These are phyloP conservation scores for Ellobium chinense DNA, from an alignment of 2,888 invertebrate species.

Conservation along the genomic window DNA sequence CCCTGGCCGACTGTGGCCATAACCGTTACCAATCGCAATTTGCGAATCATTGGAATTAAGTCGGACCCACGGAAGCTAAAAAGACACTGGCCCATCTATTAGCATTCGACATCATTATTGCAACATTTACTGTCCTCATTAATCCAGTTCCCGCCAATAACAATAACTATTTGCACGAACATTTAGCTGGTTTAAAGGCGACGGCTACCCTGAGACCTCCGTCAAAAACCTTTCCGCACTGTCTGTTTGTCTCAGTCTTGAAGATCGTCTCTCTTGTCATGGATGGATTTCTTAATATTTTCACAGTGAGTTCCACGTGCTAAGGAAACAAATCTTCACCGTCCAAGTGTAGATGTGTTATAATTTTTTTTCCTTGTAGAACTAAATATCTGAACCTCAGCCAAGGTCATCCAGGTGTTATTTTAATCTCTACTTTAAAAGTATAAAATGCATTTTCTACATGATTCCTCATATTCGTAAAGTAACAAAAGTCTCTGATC, in stretches of 20 bases:
- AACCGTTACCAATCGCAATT: conserved; percentile 27
- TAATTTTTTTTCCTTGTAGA: no score
- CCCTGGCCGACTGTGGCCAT: background rate
- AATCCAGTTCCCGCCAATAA: conserved; percentile 23
- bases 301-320: no score
- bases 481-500: no score
- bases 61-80: background rate
- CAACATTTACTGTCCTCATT: conserved; percentile 27
- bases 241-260: background rate
- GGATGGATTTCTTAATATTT: no score
- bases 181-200: conserved; percentile 13
- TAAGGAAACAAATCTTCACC: no score
- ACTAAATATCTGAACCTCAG: no score
- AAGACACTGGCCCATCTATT: conserved; percentile 12
- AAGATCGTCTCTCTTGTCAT: no score
- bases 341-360: no score
- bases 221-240: background rate
- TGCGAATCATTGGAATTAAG: conserved; percentile 13
- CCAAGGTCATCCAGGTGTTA: no score
- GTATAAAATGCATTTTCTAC: no score
- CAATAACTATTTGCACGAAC: conserved; percentile 35
- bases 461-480: no score
- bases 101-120: conserved; percentile 38
- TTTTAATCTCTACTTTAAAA: no score
- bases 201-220: background rate